Base-by-base conservation (phyloP, 2,113 vertebrate species). In the Herpailurus yagouaroundi region DNA sequence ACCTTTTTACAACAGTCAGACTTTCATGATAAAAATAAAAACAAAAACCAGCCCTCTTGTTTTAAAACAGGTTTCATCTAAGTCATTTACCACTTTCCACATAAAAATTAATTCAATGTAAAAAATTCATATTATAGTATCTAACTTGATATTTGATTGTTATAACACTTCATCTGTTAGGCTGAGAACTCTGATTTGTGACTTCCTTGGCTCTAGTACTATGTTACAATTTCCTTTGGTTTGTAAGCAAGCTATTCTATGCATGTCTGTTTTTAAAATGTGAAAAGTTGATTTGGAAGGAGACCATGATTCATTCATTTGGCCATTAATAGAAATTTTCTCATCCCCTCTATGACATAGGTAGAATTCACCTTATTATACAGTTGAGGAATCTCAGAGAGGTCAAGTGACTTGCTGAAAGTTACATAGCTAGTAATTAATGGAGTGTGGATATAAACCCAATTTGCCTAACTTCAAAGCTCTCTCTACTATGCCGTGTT, bases 31-130 rank as follows among this genome's bases (percentile, higher is more conserved):
- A 12, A 68, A 79, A 91, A 41, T 60, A 23, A 91, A 57, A 38
- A 27, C 48, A 33, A 2, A 73, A 55, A 57, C 52, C 2, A 92
- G 27, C 31, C 38, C 7, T 85, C 38, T 95, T 85, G 13, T 93
- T 93, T 97, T 87, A 94, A 87, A 73, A 21, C 2, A 92, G 55
- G 10, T 55, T 95, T 94, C 23, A 85, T 85, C 57, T 38, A 91
- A 50, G 52, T 82, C 52, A 79, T 60, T 95, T 89, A 48, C 52
- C 91, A 50, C 63, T 95, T 93, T 89, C 16, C 52, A 90, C 68
- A 80, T 90, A 91, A 92, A 97, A 94, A 84, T 77, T 93, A 83
- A 86, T 68, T 97, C 36, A 91, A 19, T 71, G 50, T 64, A 69
- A 80, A 90, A 95, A 92, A 27, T 90, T 97, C 36, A 31, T 94